A percentile compares a stretch with the other conserved stretches of the same genome.
Evolutionary conservation across 1,140 invertebrate species (phyloP).

Genomic region (Glossosoma conforme): DNA sequence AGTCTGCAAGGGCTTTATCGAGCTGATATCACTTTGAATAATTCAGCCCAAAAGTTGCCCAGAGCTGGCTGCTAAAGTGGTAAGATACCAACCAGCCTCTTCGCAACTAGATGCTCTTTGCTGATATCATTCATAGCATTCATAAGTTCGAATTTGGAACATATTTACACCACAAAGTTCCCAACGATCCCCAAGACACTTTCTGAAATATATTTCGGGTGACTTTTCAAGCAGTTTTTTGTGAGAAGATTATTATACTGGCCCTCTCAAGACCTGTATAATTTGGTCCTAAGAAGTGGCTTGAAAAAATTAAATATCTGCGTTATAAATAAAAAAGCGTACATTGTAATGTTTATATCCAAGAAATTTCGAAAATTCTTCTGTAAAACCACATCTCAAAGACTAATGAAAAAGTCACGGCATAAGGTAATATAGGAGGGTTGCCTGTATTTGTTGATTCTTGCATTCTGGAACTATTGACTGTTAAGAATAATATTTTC

Average conservation of each 20-base stretch:
- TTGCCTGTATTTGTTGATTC: background rate
- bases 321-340: background rate
- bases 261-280: background rate
- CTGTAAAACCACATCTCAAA: background rate
- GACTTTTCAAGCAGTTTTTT: no score
- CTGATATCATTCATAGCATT: no score
- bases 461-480: background rate
- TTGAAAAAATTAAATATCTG: background rate
- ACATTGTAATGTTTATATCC: background rate
- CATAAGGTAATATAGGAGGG: background rate
- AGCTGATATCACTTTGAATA: no score
- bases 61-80: no score
- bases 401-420: background rate
- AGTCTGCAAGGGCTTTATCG: no score
- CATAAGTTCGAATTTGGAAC: no score
- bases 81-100: no score
- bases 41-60: no score
- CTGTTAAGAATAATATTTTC: background rate
- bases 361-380: background rate
- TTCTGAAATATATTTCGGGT: no score
- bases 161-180: background rate
- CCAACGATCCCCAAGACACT: background rate
- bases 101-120: no score
- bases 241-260: background rate
- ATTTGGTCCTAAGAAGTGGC: background rate